Percentiles rank a stretch among this genome's conserved stretches.
Evolutionary conservation across 2,797 vertebrate species (phyloP).

Genomic region (Coluber constrictor): DNA sequence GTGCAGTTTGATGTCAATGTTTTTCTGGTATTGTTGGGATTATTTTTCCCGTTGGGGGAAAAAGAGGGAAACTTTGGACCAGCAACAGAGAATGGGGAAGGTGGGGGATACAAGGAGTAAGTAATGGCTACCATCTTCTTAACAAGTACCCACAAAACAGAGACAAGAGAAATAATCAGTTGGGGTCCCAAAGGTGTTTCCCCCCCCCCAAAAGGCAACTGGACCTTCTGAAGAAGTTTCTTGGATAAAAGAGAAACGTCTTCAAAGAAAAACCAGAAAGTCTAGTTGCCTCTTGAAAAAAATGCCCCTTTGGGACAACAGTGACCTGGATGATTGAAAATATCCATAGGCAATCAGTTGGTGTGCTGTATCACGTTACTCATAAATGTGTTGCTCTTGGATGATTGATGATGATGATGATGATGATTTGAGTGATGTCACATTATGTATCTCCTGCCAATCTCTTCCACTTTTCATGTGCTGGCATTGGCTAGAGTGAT

Average conservation of each 20-base stretch:
- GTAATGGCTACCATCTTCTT: neutral
- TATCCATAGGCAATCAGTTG: no score
- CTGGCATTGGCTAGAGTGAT: neutral
- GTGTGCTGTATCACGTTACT: neutral
- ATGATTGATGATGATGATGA: neutral
- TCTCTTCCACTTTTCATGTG: neutral
- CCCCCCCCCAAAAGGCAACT: no score
- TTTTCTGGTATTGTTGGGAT: neutral
- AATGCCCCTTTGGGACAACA: no score
- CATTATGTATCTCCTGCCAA: neutral
- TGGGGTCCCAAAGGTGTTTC: neutral
- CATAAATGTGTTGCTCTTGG: neutral
- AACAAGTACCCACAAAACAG: neutral
- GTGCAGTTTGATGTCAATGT: neutral
- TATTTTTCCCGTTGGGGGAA: neutral
- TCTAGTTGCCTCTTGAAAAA: no score
- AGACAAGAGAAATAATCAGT: neutral
- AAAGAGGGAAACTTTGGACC: neutral
- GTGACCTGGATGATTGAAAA: no score
- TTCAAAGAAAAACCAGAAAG: no score
- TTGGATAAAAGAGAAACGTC: no score
- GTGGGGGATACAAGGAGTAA: neutral
- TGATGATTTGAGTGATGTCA: neutral
- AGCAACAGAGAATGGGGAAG: neutral
- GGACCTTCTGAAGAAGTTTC: no score